Evolutionary conservation across 2,113 vertebrate species (phyloP), one percentile per base, ranked within the genome.

Genomic region (Mesitornis unicolor): DNA sequence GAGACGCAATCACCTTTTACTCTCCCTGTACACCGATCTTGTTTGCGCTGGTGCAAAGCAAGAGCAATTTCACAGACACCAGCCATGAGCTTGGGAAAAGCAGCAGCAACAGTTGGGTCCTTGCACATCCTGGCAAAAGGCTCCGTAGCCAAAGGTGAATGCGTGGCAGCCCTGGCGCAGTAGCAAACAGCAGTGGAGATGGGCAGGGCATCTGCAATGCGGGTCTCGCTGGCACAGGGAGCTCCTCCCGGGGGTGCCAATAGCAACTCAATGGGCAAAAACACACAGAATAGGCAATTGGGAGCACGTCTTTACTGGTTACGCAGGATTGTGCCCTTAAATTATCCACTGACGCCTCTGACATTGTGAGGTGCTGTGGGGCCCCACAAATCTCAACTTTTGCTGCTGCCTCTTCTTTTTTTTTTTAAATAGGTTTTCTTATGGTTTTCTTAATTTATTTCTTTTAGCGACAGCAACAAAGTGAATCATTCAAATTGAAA

Each of bases 401-500:
- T 70, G 56, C 74, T 86, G 87, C 89, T 59, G 80, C 36, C 21
- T 84, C 43, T 67, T 73, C 33, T n/a, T 33, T 17, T 25, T 31
- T 50, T n/a, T 61, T 63, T 59, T 83, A 90, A 97, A 91, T 95
- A 80, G 94, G 90, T 79, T 97, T 97, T 97, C 94, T 96, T 95
- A 94, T 94, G 93, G 63, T 71, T 97, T 97, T 95, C 88, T 97
- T 95, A 96, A 95, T 98, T 95, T 97, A 95, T 97, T 94, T 95
- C 95, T 87, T 96, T 97, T 97, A 97, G 97, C 98, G 97, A 94
- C 87, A 86, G 96, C 96, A 94, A 97, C 96, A 96, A 97, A 98
- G 97, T 31, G 93, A 98, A 96, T 95, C 95, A 38, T 98, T 98
- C 98, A 97, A 94, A 98, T 96, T 95, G 96, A 95, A 83, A 96